Evolutionary conservation across 1,140 invertebrate genomes (phyloP).

Genomic region (Piezodorus guildinii): DNA sequence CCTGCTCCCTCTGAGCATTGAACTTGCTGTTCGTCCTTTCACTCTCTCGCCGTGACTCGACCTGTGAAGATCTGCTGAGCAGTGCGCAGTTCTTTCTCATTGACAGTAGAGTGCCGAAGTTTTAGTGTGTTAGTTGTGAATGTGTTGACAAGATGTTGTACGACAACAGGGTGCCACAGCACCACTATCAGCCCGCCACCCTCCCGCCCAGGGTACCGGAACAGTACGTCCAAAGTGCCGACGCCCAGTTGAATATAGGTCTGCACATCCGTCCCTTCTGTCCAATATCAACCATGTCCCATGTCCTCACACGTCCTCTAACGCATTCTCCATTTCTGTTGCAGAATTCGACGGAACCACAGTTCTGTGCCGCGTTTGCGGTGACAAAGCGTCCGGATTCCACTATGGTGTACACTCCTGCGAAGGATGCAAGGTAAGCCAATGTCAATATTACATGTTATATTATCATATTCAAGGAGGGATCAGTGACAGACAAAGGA

Average conservation of each 20-base stretch:
- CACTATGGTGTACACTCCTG: slow-evolving; percentile 99
- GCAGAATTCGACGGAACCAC: slow-evolving; percentile 98
- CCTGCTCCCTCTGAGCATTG: slow-evolving; percentile 21
- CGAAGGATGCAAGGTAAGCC: slow-evolving; percentile 97
- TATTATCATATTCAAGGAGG: not conserved
- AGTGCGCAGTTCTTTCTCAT: not conserved
- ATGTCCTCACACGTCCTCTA: slow-evolving; percentile 1
- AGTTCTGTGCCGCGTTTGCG: slow-evolving; percentile 95
- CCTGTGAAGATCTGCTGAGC: slow-evolving; percentile 2
- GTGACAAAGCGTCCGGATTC: slow-evolving; percentile 97
- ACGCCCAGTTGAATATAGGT: slow-evolving; percentile 23
- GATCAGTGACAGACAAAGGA: slow-evolving; percentile 1
- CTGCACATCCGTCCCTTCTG: not conserved
- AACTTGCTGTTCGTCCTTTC: slow-evolving; percentile 25
- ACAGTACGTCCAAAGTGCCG: slow-evolving; percentile 17
- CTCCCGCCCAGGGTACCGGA: slow-evolving; percentile 18
- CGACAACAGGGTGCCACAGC: slow-evolving; percentile 20
- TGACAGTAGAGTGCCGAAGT: not conserved
- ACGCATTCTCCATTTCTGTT: slow-evolving; percentile 38
- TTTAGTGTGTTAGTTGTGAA: not conserved
- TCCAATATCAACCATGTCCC: not conserved
- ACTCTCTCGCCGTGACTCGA: slow-evolving; percentile 20
- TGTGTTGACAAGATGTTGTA: slow-evolving; percentile 13
- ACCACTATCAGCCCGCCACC: slow-evolving; percentile 21
- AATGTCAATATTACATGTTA: not conserved